Conservation (phyloP, 2,113 vertebrate genomes). For the Parotia lawesii region DNA sequence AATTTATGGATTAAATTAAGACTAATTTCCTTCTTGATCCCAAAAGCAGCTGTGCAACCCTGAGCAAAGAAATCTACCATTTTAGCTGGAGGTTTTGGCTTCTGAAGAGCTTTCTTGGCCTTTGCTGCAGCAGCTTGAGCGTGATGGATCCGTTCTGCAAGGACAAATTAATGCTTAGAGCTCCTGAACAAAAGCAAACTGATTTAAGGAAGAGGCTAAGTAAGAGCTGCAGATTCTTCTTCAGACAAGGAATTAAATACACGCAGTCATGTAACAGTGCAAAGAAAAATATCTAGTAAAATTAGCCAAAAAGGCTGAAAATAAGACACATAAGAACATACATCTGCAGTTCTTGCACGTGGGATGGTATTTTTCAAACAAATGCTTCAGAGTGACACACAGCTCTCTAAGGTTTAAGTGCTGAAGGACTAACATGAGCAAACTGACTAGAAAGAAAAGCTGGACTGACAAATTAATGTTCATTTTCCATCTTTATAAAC, state of each 20-base stretch:
- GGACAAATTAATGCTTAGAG: background rate
- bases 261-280: background rate
- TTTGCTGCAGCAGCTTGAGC: slow-evolving; percentile 96
- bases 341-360: background rate
- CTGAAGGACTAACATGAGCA: background rate
- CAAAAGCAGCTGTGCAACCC: background rate
- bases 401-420: background rate
- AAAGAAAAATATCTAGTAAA: background rate
- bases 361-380: background rate
- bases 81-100: slow-evolving; percentile 91
- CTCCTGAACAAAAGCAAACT: slow-evolving; percentile 64
- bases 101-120: slow-evolving; percentile 94
- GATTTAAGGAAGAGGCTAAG: background rate
- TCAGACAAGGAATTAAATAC: background rate
- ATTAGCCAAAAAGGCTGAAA: background rate
- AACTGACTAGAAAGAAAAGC: background rate
- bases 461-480: background rate
- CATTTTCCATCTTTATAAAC: background rate
- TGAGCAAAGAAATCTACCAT: slow-evolving; percentile 74
- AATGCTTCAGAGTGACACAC: background rate
- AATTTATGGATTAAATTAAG: background rate
- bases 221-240: background rate
- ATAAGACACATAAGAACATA: background rate
- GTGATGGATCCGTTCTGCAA: slow-evolving; percentile 93
- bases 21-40: background rate